Base-by-base conservation (phyloP, 2,113 vertebrate species). In the Stegostoma tigrinum region DNA sequence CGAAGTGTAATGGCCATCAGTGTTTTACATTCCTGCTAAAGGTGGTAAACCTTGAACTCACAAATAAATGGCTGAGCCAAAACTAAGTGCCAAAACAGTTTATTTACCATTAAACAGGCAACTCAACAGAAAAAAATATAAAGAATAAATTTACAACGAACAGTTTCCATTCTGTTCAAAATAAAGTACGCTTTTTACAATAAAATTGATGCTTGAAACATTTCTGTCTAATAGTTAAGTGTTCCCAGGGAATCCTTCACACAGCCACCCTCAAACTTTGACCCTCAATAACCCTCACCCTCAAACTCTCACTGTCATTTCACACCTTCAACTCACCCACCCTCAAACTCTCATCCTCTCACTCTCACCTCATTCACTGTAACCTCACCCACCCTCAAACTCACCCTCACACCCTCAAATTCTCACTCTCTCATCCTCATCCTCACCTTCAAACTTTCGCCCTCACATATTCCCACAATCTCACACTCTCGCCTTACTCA, bases 261-360 rank as follows among this genome's bases (percentile, higher is more conserved):
- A 3, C 97, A 98, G 97, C 34, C 27, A 34, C 70, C 21, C 68
- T 24, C 68, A 70, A 5, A 70, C 68, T 5, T 19, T 19, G 2
- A 15, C 17, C 21, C 66, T 67, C 66, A 67, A 17, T 19, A 48
- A 48, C 48, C 48, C 48, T 19, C 17, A 67, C 23, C 15, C 66
- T 3, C 66, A 23, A 10, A 15, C 17, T 23, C 66, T 23, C 66
- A 23, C 66, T 19, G 2, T 15, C 17, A 67, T 2, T 3, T 48
- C 15, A 67, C 66, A 67, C 66, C 66, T 19, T 67, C 66, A 19
- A 19, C 66, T 67, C 66, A 67, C 66, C 14, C 66, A 67, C 66
- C 15, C 66, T 67, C 68, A 70, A 4, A 70, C 68, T 5, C 68
- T 68, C 21, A 68, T 21, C 68, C 24, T 24, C 21, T 0, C 21